Evolutionary conservation across 2,797 vertebrate species (phyloP).

Genomic region (Amblyraja radiata): DNA sequence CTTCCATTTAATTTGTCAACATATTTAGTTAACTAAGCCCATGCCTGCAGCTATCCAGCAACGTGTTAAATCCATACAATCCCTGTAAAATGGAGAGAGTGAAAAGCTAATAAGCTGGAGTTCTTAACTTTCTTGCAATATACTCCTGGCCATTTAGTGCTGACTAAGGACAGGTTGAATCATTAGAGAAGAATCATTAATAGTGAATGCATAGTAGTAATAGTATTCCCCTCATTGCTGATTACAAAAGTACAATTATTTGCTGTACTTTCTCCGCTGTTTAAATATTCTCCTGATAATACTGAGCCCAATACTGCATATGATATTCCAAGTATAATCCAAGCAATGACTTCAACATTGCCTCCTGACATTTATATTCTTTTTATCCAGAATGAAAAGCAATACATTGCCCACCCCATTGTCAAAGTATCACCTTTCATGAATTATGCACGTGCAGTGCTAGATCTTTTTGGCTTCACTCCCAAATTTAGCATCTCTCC

Average conservation of each 20-base stretch:
- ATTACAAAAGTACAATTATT: background rate
- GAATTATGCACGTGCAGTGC: background rate
- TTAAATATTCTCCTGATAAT: background rate
- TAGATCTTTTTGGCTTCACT: background rate
- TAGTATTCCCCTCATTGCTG: background rate
- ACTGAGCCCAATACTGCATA: background rate
- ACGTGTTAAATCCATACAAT: background rate
- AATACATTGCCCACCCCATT: background rate
- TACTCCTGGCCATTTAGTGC: background rate
- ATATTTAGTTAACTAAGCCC: background rate
- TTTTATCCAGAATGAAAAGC: background rate
- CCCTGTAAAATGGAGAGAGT: background rate
- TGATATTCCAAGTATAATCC: background rate
- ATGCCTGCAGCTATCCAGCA: background rate
- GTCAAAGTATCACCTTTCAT: background rate
- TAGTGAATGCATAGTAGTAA: background rate
- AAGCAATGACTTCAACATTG: background rate
- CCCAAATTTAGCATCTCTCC: background rate
- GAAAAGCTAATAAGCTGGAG: background rate
- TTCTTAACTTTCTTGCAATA: background rate
- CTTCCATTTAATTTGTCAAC: conserved; percentile 30
- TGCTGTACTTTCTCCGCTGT: background rate
- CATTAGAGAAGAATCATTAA: background rate
- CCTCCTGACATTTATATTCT: background rate
- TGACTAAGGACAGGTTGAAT: background rate